Conservation (phyloP, 2,113 vertebrate species). For the Hippocampus guttulatus region DNA sequence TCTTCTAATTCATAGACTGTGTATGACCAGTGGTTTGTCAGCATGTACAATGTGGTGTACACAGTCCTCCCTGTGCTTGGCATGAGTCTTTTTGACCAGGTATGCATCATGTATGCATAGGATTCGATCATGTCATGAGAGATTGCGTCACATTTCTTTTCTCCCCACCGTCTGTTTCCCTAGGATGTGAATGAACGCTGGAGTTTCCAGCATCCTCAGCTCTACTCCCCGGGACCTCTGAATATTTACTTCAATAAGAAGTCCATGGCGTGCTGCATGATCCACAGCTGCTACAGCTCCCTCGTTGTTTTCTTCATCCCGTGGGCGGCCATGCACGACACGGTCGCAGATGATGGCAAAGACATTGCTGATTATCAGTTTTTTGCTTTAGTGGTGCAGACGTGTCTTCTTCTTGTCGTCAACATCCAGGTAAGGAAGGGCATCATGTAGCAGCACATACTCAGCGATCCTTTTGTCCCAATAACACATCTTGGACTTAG, state of each 20-base stretch:
- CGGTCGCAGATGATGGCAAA: constrained; percentile 82
- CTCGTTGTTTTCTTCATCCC: constrained; percentile 91
- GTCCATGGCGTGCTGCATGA: constrained; percentile 77
- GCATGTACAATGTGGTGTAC: constrained; percentile 89
- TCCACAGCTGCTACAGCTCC: constrained; percentile 90
- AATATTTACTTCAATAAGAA: constrained; percentile 87
- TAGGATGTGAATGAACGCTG: constrained; percentile 91
- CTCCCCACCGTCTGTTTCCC: not conserved
- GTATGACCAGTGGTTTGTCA: constrained; percentile 95
- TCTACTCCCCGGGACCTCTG: constrained; percentile 85
- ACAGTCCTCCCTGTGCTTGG: constrained; percentile 88
- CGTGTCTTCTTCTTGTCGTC: constrained; percentile 82
- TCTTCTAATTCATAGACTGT: constrained; percentile 75
- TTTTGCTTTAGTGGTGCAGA: constrained; percentile 87
- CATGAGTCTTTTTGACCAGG: constrained; percentile 94
- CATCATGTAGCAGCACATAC: not conserved
- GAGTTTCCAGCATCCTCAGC: constrained; percentile 85
- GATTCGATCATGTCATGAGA: no score
- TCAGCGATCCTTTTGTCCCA: not conserved
- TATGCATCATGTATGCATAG: constrained; percentile 44
- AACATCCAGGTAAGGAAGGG: constrained; percentile 76
- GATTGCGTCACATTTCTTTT: not conserved
- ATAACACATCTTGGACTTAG: not conserved
- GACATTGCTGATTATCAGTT: constrained; percentile 90
- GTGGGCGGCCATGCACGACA: constrained; percentile 78